Evolutionary conservation across 1,140 invertebrate genomes (phyloP), one percentile per base, ranked within the genome.

Genomic region (Onthophagus taurus): DNA sequence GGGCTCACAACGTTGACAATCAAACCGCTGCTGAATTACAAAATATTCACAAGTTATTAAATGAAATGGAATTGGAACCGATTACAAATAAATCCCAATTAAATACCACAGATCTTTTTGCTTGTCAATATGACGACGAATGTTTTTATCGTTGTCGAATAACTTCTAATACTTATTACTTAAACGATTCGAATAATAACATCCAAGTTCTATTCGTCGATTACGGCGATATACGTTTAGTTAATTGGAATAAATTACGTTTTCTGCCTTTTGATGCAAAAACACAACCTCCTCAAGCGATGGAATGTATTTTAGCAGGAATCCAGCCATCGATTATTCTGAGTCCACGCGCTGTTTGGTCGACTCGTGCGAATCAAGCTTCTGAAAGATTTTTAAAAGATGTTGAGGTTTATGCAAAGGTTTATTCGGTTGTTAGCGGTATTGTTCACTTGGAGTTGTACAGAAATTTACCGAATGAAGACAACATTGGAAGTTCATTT

Each of bases 391-490:
- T 71, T 31, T 56, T 60, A 11, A 17, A 42, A 9, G 29, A 54
- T 51, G 51, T 61, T 39, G 43, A 58, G 3, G 55, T 74, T 9
- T 54, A 65, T 21, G 72, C 54, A 31, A 69, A 70, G 60, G 68
- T 93, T 16, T 92, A 82, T 63, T 92, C 89, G 0, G 76, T 91
- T 13, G 78, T 86, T 0, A 69, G 85, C 37, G 75, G 76, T 21
- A 65, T 86, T 2, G 72, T 87, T 0, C 63, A 76, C 8, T 57
- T 93, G 0, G 76, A 81, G 44, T 57, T 80, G 9, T 65, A 70
- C 41, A 6, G 31, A 45, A 23, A 39, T 12, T 21, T 36, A 31
- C 21, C 26, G 6, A 11, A 38, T 8, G 29, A 43, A 20, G 20
- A 24, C n/a, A 36, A n/a, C 23, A n/a, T n/a, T n/a, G n/a, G n/a